Conservation (phyloP, 2,113 vertebrate genomes). For the Actenoides lindsayi region DNA sequence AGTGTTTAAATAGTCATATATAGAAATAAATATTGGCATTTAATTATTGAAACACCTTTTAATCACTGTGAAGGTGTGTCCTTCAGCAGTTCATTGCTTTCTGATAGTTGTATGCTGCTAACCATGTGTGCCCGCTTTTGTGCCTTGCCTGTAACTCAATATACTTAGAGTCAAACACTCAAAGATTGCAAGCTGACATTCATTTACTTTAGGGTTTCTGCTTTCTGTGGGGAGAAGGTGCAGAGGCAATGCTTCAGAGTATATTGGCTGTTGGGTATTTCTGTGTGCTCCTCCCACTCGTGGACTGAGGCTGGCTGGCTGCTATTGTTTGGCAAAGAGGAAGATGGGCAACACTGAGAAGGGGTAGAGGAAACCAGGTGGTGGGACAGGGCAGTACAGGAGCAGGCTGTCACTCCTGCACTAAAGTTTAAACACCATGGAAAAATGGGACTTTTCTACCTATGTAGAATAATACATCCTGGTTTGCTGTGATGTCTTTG, state of each 20-base stretch:
- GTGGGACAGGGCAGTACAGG: neutral
- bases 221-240: neutral
- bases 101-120: neutral
- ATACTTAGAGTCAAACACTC: neutral
- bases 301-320: neutral
- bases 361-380: neutral
- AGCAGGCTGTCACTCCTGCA: neutral
- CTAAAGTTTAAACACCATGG: neutral
- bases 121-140: neutral
- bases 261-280: neutral
- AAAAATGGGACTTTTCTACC: neutral
- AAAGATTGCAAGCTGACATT: neutral
- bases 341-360: neutral
- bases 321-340: neutral
- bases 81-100: neutral
- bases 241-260: neutral
- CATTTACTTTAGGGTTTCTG: neutral
- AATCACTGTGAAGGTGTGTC: neutral
- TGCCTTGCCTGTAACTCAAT: neutral
- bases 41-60: neutral
- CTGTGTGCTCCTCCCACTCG: fast-evolving
- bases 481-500: neutral
- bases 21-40: neutral
- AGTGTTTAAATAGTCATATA: neutral
- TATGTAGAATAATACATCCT: neutral